phyloP scores from a whole-genome alignment of 2,888 invertebrate genomes.

The Epirrhoe tristata region DNA sequence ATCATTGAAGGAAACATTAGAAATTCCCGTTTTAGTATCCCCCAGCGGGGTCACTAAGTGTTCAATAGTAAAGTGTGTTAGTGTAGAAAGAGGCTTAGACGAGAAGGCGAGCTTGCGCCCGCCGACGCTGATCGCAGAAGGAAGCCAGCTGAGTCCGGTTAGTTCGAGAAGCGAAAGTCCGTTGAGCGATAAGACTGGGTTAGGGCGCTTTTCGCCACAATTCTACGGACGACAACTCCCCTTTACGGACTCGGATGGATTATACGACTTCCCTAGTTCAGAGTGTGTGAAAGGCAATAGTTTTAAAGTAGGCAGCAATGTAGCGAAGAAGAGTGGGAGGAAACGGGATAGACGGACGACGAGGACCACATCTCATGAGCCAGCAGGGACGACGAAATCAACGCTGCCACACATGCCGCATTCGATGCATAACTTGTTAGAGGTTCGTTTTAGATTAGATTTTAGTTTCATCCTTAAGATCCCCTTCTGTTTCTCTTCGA shows the following conservation, averaged over 20 bases:
- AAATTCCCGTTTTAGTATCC: slow-evolving; percentile 77
- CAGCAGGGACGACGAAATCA: slow-evolving; percentile 80
- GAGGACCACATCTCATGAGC: slow-evolving; percentile 79
- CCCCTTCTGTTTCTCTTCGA: not conserved
- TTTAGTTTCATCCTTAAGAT: not conserved
- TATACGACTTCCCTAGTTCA: slow-evolving; percentile 92
- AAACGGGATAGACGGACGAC: slow-evolving; percentile 87
- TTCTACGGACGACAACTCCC: slow-evolving; percentile 89
- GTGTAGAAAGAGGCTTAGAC: slow-evolving; percentile 83
- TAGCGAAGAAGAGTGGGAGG: slow-evolving; percentile 86
- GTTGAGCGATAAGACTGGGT: slow-evolving; percentile 89
- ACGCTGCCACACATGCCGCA: slow-evolving; percentile 83
- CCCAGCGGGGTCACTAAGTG: slow-evolving; percentile 81
- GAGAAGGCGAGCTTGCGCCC: slow-evolving; percentile 75
- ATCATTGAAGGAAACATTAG: slow-evolving; percentile 75
- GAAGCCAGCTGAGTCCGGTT: slow-evolving; percentile 88
- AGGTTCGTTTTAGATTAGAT: slow-evolving; percentile 71
- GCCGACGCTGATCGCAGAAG: slow-evolving; percentile 84
- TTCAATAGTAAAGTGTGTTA: slow-evolving; percentile 84
- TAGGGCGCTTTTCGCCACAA: slow-evolving; percentile 89
- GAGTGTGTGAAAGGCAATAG: slow-evolving; percentile 87
- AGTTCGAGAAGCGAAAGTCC: slow-evolving; percentile 93
- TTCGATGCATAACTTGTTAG: slow-evolving; percentile 86
- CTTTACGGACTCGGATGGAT: slow-evolving; percentile 92
- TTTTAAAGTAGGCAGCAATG: slow-evolving; percentile 75